A percentile compares a stretch with the other conserved stretches of the same genome.
phyloP scores from a whole-genome alignment of 2,888 invertebrate genomes.

The Ophonus ardosiacus region DNA sequence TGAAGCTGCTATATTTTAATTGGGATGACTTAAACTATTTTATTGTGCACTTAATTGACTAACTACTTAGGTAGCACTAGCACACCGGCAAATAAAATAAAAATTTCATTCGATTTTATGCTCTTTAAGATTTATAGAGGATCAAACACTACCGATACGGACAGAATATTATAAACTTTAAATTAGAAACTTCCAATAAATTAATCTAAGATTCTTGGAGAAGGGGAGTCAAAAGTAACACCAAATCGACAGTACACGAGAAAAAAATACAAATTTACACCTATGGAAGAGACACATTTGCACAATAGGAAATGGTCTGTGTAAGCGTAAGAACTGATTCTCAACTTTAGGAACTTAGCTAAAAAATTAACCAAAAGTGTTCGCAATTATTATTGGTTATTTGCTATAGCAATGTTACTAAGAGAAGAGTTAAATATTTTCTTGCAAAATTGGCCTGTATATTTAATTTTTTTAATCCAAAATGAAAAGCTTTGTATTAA shows the following conservation, averaged over 20 bases:
- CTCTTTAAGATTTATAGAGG: slow-evolving; percentile 21
- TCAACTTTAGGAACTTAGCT: too few relatives aligned
- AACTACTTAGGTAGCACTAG: slow-evolving; percentile 26
- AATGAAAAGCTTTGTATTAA: too few relatives aligned
- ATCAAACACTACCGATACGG: background rate
- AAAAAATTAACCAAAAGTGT: too few relatives aligned
- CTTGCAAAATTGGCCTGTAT: too few relatives aligned
- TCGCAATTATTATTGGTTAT: too few relatives aligned
- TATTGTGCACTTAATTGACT: slow-evolving; percentile 8
- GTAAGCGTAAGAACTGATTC: background rate
- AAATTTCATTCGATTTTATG: slow-evolving; percentile 42
- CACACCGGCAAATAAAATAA: slow-evolving; percentile 28
- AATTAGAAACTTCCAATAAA: background rate
- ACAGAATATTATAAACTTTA: background rate
- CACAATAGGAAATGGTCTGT: background rate
- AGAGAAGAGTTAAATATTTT: too few relatives aligned
- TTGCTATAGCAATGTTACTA: too few relatives aligned
- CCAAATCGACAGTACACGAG: too few relatives aligned
- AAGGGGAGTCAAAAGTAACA: too few relatives aligned
- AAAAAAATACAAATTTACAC: too few relatives aligned
- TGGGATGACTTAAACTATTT: background rate
- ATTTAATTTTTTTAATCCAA: too few relatives aligned
- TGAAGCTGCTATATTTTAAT: background rate
- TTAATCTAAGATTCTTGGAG: background rate
- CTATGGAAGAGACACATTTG: too few relatives aligned